These are phyloP conservation scores for Trichogramma dendrolimi DNA, from an alignment of 2,888 invertebrate species.

Conservation along the genomic window DNA sequence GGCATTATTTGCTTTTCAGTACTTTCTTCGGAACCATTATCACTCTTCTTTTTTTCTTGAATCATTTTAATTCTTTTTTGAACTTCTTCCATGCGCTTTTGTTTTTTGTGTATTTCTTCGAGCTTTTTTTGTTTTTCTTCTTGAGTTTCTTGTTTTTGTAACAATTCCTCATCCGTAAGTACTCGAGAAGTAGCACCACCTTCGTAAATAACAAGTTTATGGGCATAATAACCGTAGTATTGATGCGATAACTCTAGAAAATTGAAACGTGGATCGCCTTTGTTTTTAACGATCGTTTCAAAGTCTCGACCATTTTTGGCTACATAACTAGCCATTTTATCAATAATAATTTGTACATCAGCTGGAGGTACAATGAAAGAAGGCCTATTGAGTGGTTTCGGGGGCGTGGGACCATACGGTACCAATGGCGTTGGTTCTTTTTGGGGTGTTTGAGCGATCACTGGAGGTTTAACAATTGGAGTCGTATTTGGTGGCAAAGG, in stretches of 20 bases:
- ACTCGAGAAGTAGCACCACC: slow-evolving; percentile 46
- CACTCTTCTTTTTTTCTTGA: slow-evolving; percentile 47
- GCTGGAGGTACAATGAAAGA: slow-evolving; percentile 68
- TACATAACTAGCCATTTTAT: slow-evolving; percentile 95
- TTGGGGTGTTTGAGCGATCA: slow-evolving; percentile 28
- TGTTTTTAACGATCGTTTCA: slow-evolving; percentile 79
- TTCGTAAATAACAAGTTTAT: slow-evolving; percentile 58
- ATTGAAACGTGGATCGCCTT: slow-evolving; percentile 80
- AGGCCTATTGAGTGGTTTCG: slow-evolving; percentile 51
- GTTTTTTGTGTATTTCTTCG: slow-evolving; percentile 47
- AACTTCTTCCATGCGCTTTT: slow-evolving; percentile 50
- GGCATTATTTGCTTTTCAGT: slow-evolving; percentile 50
- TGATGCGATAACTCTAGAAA: slow-evolving; percentile 76
- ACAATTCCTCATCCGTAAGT: slow-evolving; percentile 46
- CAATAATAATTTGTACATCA: slow-evolving; percentile 81
- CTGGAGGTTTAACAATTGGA: slow-evolving; percentile 7
- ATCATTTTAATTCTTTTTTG: slow-evolving; percentile 48
- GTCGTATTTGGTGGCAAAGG: slow-evolving; percentile 17
- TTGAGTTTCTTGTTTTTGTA: slow-evolving; percentile 47
- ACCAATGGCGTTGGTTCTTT: slow-evolving; percentile 44
- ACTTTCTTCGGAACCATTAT: slow-evolving; percentile 43
- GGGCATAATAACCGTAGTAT: slow-evolving; percentile 78
- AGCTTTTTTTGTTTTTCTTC: slow-evolving; percentile 48
- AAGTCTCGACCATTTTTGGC: slow-evolving; percentile 92
- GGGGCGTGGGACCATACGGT: slow-evolving; percentile 45